Evolutionary conservation across 1,140 invertebrate species (phyloP), one percentile per base, ranked within the genome.

Genomic region (Aphelinus atriplicis): DNA sequence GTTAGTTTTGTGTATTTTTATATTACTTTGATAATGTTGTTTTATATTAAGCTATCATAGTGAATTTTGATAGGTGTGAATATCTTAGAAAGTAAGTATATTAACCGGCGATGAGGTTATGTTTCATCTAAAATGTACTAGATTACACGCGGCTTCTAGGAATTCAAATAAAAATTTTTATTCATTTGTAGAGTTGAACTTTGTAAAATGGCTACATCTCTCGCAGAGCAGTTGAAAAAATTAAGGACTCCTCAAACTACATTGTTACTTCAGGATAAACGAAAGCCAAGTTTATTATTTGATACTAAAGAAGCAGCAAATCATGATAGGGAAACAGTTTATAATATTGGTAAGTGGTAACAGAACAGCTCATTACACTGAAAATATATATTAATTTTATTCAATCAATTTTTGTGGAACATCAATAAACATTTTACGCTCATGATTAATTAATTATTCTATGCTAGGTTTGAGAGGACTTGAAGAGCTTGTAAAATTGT

Each of bases 261-360:
- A 6, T 80, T 93, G 3, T 84, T 95, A 53, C 86, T 91, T 73
- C 91, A 93, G 78, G 90, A 92, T 76, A 93, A 92, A 80, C 93
- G 91, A 79, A 90, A 91, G 66, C 89, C 92, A 58, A 97, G 96
- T 42, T 91, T 98, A 76, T 85, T 98, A 6, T 98, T 97, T 84
- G 92, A 96, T 84, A 92, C 94, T 0, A 94, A 93, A 80, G 95
- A 97, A 89, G 97, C 96, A 6, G 95, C 95, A 0, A 90, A 90
- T 72, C 92, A 96, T 81, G 94, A 96, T 79, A 90, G 92, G 60
- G 92, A 95, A 79, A 94, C 93, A 9, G 93, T 97, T 81, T 95
- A 93, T 86, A 92, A 94, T 83, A 93, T 97, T 68, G 96, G 96
- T 88, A 84, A 91, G 4, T 53, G 4, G 9, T 9, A 6, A 6